A percentile compares a stretch with the other conserved stretches of the same genome.
These are phyloP conservation scores for Synanthedon andrenaeformis DNA, from an alignment of 2,888 invertebrate genomes.

Conservation along the genomic window DNA sequence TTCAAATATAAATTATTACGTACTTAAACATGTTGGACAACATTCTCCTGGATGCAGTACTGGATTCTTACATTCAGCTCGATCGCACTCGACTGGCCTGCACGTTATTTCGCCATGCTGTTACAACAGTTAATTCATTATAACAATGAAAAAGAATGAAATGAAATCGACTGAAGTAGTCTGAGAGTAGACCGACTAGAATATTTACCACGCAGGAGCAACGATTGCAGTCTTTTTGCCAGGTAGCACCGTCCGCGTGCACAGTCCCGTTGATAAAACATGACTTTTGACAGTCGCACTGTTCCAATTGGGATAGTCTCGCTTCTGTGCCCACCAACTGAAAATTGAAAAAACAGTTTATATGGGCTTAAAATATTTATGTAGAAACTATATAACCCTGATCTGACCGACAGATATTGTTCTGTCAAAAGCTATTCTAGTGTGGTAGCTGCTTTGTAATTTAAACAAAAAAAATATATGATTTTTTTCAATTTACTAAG, in stretches of 20 bases:
- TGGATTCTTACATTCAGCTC: conserved; percentile 83
- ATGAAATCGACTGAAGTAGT: not conserved
- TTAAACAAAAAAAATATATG: too few relatives aligned
- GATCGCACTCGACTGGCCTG: conserved; percentile 83
- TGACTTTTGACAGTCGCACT: conserved; percentile 91
- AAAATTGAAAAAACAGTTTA: conserved; percentile 10
- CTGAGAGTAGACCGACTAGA: not conserved
- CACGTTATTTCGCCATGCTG: conserved; percentile 89
- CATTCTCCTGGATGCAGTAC: conserved; percentile 82
- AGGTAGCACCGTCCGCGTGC: conserved; percentile 85
- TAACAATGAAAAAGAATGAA: too few relatives aligned
- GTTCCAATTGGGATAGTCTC: conserved; percentile 82
- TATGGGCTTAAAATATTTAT: conserved; percentile 4
- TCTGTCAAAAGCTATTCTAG: too few relatives aligned
- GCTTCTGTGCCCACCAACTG: conserved; percentile 86
- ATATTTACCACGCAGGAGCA: conserved; percentile 85
- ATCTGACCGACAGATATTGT: too few relatives aligned
- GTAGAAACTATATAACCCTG: not conserved
- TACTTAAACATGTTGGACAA: conserved; percentile 89
- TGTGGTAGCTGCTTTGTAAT: too few relatives aligned
- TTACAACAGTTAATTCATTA: conserved; percentile 16
- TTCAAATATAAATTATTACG: conserved; percentile 39
- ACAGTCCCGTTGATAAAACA: conserved; percentile 85
- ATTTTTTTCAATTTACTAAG: too few relatives aligned
- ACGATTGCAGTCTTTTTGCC: conserved; percentile 87